Conservation (phyloP, 2,888 invertebrate species). For the Lamellibrachia columna region DNA sequence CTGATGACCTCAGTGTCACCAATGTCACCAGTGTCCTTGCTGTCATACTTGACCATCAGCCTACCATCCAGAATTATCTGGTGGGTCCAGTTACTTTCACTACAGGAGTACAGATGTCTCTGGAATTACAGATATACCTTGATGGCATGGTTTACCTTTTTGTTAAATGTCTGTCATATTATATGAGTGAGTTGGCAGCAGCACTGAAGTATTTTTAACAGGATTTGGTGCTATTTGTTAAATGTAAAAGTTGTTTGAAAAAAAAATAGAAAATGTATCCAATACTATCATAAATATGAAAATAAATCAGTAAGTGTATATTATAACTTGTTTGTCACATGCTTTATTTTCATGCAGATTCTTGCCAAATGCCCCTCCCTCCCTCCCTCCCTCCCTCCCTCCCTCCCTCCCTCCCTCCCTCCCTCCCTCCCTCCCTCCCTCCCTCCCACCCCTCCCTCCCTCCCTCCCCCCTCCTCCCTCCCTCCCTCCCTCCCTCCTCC, state of each 20-base stretch:
- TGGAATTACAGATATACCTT: background rate
- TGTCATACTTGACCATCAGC: conserved; percentile 51
- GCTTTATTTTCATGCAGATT: too few species aligned
- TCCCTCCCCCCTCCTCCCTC: too few species aligned
- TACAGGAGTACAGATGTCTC: background rate
- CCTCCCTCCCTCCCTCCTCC: too few species aligned
- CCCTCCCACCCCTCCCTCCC: too few species aligned
- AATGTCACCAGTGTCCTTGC: conserved; percentile 38
- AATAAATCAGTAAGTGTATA: background rate
- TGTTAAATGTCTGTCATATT: background rate
- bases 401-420: too few species aligned
- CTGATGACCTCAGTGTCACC: background rate
- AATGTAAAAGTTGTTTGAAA: background rate
- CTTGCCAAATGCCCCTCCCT: too few species aligned
- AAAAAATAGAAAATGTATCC: background rate
- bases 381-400: too few species aligned
- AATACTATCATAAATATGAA: background rate
- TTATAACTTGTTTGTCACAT: too few species aligned
- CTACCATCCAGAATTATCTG: conserved; percentile 49
- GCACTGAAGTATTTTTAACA: background rate
- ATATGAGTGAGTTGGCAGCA: background rate
- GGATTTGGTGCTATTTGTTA: background rate
- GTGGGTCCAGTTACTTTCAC: conserved; percentile 40
- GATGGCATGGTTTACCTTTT: too few species aligned
- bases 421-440: too few species aligned